Percentiles rank a stretch among this genome's conserved stretches.
Evolutionary conservation across 2,888 invertebrate genomes (phyloP).

Genomic region (Aporophyla nigra): DNA sequence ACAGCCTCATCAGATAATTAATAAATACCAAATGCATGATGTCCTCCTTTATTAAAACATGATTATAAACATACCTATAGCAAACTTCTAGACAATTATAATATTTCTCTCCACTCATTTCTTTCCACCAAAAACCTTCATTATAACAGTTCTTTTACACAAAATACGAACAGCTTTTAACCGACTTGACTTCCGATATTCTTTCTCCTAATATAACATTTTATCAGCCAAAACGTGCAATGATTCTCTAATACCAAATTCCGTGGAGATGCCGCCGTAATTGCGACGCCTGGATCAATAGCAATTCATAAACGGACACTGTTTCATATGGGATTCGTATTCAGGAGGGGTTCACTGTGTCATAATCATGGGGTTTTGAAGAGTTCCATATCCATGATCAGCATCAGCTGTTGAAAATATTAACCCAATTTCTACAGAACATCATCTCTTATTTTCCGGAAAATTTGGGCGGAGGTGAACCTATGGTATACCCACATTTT

Average conservation of each 20-base stretch:
- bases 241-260: conserved; percentile 37
- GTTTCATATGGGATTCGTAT: conserved; percentile 27
- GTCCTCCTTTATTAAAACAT: no score
- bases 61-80: no score
- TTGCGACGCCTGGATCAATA: conserved; percentile 30
- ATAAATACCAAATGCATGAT: no score
- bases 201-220: conserved; percentile 24
- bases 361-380: conserved; percentile 2
- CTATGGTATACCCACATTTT: no score
- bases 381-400: background rate
- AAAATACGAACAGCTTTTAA: background rate
- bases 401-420: no score
- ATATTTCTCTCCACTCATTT: background rate
- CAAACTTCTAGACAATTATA: background rate
- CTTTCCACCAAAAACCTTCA: background rate
- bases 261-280: conserved; percentile 15
- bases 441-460: no score
- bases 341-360: background rate
- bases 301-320: conserved; percentile 37
- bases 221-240: conserved; percentile 45
- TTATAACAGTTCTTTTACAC: background rate
- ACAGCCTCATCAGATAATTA: no score
- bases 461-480: no score
- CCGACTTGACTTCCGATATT: conserved; percentile 4
- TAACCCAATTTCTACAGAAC: no score